Conservation (phyloP, 2,888 invertebrate genomes). For the Carcina quercana region DNA sequence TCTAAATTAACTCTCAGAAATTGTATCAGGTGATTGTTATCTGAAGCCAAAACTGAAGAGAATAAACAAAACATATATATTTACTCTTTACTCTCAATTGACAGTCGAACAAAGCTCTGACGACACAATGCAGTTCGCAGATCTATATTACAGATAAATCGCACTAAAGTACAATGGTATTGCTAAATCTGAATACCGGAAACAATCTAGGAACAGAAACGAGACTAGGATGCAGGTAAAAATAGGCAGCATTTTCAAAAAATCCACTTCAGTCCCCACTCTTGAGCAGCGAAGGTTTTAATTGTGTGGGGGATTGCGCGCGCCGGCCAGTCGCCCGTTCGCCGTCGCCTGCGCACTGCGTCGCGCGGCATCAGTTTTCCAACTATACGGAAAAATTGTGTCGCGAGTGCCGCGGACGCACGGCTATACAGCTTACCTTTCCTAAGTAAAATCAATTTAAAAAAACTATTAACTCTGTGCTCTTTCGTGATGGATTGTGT, state of each 20-base stretch:
- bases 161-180: too few relatives aligned
- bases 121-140: too few relatives aligned
- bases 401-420: conserved; percentile 45
- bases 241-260: conserved; percentile 31
- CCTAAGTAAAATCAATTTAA: conserved; percentile 15
- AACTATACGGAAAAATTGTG: conserved; percentile 61
- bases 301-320: conserved; percentile 45
- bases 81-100: too few relatives aligned
- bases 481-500: conserved; percentile 58
- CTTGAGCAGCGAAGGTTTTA: conserved; percentile 60
- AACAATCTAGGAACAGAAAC: not conserved
- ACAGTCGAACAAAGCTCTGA: too few relatives aligned
- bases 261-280: conserved; percentile 44
- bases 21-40: too few relatives aligned
- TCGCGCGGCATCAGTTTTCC: conserved; percentile 65
- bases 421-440: conserved; percentile 7
- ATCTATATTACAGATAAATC: too few relatives aligned
- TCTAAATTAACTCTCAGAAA: too few relatives aligned
- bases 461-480: conserved; percentile 9
- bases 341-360: conserved; percentile 55
- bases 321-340: conserved; percentile 50
- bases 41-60: too few relatives aligned
- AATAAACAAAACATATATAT: too few relatives aligned
- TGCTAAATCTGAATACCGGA: too few relatives aligned
- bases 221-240: not conserved